Evolutionary conservation across 2,888 invertebrate species (phyloP), one percentile per base, ranked within the genome.

Genomic region (Drosophila longiperda): DNA sequence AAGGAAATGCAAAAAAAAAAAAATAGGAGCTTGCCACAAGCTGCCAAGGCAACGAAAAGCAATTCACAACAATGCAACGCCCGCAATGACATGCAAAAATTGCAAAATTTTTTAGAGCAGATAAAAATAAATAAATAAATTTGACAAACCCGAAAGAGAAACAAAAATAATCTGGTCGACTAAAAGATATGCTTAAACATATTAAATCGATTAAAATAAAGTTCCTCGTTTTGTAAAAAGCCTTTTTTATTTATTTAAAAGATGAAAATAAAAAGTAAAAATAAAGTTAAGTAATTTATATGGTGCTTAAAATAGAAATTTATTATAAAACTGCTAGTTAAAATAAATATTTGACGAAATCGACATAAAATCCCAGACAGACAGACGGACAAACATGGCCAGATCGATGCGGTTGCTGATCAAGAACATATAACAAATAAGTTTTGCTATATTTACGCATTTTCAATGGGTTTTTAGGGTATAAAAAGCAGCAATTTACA

Each of bases 31-130:
- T 45, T 45, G 26, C 23, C 50, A n/a, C 20, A 45, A 29, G 32
- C 20, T 71, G 32, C 50, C 55, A 72, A 63, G 57, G 71, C 63
- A 63, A 71, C 61, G 26, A 36, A 60, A 66, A 73, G 57, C 52
- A 62, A 49, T 42, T 49, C 61, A 61, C 45, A 67, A 63, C 63
- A 74, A 74, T 68, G 45, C 36, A 49, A 40, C 49, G 36, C 71
- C 71, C 48, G 60, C 66, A 73, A 64, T 61, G 73, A 66, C 62
- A 68, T 68, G 62, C 53, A 45, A 59, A 67, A 62, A 64, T 63
- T 67, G 62, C 48, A 12, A 50, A 62, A 64, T 32, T 52, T 5
- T 5, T 48, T 15, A 42, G 40, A 53, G 17, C 17, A 52, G 9
- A 26, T 17, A 53, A 17, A 17, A 36, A 15, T 4, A 34, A 33